Evolutionary conservation across 2,113 vertebrate genomes (phyloP), one percentile per base, ranked within the genome.

Genomic region (Theristicus caerulescens): DNA sequence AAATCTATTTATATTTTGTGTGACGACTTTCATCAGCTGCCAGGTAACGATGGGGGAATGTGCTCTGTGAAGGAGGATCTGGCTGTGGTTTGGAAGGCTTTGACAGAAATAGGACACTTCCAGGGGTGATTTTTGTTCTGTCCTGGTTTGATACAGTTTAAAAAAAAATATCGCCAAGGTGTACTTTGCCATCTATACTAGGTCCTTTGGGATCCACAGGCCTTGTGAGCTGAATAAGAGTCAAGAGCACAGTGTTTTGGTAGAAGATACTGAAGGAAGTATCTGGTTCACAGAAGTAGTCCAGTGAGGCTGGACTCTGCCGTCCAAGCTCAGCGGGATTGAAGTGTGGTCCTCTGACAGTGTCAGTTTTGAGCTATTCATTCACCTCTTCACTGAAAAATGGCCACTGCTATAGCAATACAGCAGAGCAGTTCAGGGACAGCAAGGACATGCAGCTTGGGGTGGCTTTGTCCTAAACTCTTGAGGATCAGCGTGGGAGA

Each of bases 11-110:
- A n/a, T 94, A 73, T 89, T 96, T 92, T 0, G 2, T 10, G 3
- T 3, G 4, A 79, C 2, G 20, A 34, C 72, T 95, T 96, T 95
- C 36, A 96, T 95, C 90, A 94, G 57, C 88, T 96, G 88, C 76
- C 69, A 90, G 57, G 70, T 86, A 74, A 51, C 1, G 25, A 55
- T 71, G 77, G 16, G 73, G 71, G 46, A 88, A 83, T 42, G 31
- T 85, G 27, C 49, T 67, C 27, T 65, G 46, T 51, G 66, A 55
- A 72, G 62, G 85, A 80, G 71, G 69, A 88, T 42, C 61, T 79
- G 72, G 10, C 84, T 82, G 19, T 36, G 58, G 34, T 65, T 85
- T 46, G 54, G 57, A 80, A 76, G 36, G 44, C 29, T 86, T 71
- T 96, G 90, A 79, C 65, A 87, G 86, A 93, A 95, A 69, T 32